A percentile compares a stretch with the other conserved stretches of the same genome.
phyloP scores from a whole-genome alignment of 2,797 vertebrate species.

The Aquila chrysaetos region DNA sequence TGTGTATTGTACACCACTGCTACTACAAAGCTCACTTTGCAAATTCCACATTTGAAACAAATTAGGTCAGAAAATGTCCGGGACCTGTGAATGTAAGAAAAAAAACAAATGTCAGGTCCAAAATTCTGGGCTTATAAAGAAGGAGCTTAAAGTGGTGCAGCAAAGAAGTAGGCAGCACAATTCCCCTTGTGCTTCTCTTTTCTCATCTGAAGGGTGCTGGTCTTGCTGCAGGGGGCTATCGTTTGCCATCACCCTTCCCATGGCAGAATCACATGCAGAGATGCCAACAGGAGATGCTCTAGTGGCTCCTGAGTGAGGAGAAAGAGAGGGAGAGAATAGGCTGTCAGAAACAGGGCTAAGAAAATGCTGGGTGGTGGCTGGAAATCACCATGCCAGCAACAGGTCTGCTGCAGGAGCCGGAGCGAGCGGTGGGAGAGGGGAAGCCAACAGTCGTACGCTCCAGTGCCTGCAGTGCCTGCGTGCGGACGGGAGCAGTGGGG shows the following conservation, averaged over 20 bases:
- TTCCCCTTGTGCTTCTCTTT: not conserved
- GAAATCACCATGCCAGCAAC: not conserved
- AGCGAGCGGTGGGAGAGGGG: not conserved
- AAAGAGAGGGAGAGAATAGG: not conserved
- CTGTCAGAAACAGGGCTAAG: not conserved
- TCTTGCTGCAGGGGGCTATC: not conserved
- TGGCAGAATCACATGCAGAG: not conserved
- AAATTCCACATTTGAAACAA: not conserved
- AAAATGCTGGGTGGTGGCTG: not conserved
- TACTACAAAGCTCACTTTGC: not conserved
- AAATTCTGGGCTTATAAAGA: not conserved
- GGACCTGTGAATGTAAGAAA: not conserved
- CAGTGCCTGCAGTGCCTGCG: not conserved
- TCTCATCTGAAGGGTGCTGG: not conserved
- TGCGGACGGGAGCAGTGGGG: not conserved
- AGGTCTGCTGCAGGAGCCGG: not conserved
- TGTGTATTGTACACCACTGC: not conserved
- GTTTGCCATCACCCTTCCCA: not conserved
- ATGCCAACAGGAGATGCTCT: not conserved
- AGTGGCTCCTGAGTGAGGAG: not conserved
- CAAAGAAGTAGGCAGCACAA: not conserved
- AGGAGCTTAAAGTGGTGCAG: not conserved
- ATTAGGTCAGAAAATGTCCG: not conserved
- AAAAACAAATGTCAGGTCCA: not conserved
- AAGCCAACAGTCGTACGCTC: not conserved